Evolutionary conservation across 1,140 invertebrate species (phyloP), one percentile per base, ranked within the genome.

Genomic region (Drosophila yakuba): DNA sequence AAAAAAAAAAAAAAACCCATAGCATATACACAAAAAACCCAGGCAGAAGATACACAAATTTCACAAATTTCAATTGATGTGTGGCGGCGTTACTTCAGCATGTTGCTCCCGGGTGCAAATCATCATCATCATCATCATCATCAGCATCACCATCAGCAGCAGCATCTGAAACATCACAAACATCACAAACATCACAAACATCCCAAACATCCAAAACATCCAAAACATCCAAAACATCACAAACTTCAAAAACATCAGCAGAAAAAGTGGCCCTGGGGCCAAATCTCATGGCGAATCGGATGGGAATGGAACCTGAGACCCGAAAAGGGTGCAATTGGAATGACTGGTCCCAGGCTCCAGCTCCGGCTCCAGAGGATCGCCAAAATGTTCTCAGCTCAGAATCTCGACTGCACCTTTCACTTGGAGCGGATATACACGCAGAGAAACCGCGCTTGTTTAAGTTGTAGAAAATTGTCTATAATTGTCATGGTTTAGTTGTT

Each of bases 361-460:
- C 17, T 20, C 20, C 20, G 20, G 38, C 39, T 36, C 17, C 14
- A 41, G 36, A 15, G 14, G 41, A 15, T 10, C 15, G 23, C 36
- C 36, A 68, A 66, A 68, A 51, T 28, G 36, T 52, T 68, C 64
- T 66, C 64, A 66, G 45, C 61, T 14, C 32, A 43, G 44, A 41
- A 23, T 64, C 36, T 64, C 32, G 59, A 35, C 60, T 71, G 67
- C 67, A 71, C 67, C 67, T 71, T 71, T 71, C 67, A 71, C 67
- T 57, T 3, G 32, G 43, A 39, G 50, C 35, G 63, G 50, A 38
- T 45, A 32, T 67, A 28, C 63, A 67, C 35, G 15, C 4, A 32
- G 36, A 48, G 25, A 63, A 64, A 55, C 0, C 11, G 12, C 7
- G 23, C 5, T 0, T 23, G 28, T 4, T 39, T 6, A 48, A 11